phyloP scores from a whole-genome alignment of 2,113 vertebrate genomes.

The Miniopterus natalensis region DNA sequence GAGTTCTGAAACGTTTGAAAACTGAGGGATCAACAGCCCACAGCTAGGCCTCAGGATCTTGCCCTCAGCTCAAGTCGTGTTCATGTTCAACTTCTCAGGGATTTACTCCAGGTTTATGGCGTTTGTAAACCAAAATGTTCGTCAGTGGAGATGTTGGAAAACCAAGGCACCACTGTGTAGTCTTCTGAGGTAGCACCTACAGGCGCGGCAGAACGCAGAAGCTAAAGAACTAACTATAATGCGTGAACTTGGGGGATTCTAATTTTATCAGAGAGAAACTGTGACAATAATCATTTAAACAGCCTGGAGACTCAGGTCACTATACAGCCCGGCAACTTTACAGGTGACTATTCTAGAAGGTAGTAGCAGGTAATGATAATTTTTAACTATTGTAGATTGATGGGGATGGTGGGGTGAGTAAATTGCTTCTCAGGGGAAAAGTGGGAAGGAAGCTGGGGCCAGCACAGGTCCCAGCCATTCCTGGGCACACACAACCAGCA shows the following conservation, averaged over 20 bases:
- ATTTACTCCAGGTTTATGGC: too few species aligned
- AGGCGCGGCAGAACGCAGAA: neutral
- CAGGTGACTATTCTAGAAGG: neutral
- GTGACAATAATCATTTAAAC: neutral
- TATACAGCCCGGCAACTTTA: neutral
- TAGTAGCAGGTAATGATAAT: neutral
- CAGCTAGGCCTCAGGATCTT: too few species aligned
- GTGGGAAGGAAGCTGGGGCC: neutral
- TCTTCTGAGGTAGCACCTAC: neutral
- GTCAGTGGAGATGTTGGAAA: too few species aligned
- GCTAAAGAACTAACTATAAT: neutral
- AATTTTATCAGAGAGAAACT: slow-evolving; percentile 11
- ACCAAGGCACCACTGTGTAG: too few species aligned
- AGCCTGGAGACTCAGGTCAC: neutral
- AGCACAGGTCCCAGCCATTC: neutral
- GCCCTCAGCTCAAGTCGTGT: too few species aligned
- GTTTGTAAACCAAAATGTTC: too few species aligned
- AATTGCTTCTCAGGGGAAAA: neutral
- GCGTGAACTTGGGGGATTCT: neutral
- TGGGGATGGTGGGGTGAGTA: neutral
- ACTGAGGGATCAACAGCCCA: too few species aligned
- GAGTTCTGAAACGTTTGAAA: too few species aligned
- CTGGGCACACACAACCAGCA: neutral
- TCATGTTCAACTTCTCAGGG: too few species aligned
- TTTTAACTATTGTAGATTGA: neutral